These are phyloP conservation scores for Prionace glauca DNA, from an alignment of 2,797 vertebrate species.

Conservation along the genomic window DNA sequence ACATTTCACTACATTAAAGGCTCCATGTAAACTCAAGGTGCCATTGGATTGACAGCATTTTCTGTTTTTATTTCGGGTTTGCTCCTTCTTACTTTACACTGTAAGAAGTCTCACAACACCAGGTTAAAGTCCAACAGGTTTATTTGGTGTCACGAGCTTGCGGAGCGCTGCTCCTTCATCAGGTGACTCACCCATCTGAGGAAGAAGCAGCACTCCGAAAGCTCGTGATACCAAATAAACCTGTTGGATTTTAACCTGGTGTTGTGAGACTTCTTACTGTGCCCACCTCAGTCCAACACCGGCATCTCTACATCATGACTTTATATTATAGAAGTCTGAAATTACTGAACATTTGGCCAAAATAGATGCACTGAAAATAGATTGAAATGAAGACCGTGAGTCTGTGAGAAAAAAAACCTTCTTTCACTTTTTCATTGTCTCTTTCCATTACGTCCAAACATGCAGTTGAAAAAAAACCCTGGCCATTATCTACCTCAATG, in stretches of 20 bases:
- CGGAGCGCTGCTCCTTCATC: no score
- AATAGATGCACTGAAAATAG: background rate
- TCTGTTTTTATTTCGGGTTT: background rate
- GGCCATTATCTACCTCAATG: background rate
- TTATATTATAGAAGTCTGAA: background rate
- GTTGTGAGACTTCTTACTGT: no score
- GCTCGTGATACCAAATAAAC: no score
- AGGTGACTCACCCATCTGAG: no score
- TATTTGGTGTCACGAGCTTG: no score
- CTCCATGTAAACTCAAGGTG: background rate
- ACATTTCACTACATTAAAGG: background rate
- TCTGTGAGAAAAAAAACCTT: background rate
- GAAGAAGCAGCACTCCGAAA: no score
- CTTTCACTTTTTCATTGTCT: conserved; percentile 20
- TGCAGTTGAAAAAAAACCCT: background rate
- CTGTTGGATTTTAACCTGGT: no score
- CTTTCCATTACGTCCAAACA: background rate
- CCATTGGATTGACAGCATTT: background rate
- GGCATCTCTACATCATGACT: no score
- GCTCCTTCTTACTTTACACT: background rate
- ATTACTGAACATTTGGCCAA: background rate
- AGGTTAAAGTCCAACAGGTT: background rate
- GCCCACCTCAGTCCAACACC: no score
- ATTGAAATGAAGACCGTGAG: background rate
- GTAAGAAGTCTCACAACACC: no score